Conservation (phyloP, 1,140 invertebrate species). For the Eumaeus atala region DNA sequence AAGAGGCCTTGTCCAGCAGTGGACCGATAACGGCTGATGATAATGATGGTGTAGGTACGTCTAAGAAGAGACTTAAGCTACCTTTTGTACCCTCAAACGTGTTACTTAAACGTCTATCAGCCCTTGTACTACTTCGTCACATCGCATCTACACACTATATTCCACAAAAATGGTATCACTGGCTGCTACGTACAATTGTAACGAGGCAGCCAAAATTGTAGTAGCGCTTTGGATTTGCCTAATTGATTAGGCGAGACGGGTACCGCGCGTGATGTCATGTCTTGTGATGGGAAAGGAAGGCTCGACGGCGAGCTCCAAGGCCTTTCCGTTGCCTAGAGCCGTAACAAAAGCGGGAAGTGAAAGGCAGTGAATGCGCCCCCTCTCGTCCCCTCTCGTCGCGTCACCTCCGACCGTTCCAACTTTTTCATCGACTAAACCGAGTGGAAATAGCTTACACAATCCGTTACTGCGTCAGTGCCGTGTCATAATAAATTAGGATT, state of each 20-base stretch:
- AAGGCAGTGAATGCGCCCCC: constrained; percentile 69
- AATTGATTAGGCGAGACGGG: constrained; percentile 22
- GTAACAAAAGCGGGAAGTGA: constrained; percentile 72
- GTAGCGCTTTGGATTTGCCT: constrained; percentile 16
- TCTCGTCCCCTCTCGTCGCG: constrained; percentile 49
- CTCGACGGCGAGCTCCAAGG: constrained; percentile 58
- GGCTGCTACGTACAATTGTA: constrained; percentile 10
- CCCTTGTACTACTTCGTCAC: no score
- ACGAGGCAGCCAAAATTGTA: constrained; percentile 1
- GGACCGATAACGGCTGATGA: no score
- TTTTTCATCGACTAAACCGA: constrained; percentile 29
- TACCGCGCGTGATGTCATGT: constrained; percentile 33
- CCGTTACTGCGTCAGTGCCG: background rate
- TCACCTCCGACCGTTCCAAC: constrained; percentile 38
- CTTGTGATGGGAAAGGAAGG: constrained; percentile 50
- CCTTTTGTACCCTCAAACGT: no score
- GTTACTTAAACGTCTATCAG: no score
- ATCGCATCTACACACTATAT: no score
- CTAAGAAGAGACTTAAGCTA: no score
- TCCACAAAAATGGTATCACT: no score
- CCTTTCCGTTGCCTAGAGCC: constrained; percentile 61
- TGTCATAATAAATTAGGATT: constrained; percentile 8
- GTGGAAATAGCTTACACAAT: constrained; percentile 5
- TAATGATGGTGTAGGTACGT: no score
- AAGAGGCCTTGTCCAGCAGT: no score